Conservation (phyloP, 2,888 invertebrate genomes). For the Melanargia galathea region DNA sequence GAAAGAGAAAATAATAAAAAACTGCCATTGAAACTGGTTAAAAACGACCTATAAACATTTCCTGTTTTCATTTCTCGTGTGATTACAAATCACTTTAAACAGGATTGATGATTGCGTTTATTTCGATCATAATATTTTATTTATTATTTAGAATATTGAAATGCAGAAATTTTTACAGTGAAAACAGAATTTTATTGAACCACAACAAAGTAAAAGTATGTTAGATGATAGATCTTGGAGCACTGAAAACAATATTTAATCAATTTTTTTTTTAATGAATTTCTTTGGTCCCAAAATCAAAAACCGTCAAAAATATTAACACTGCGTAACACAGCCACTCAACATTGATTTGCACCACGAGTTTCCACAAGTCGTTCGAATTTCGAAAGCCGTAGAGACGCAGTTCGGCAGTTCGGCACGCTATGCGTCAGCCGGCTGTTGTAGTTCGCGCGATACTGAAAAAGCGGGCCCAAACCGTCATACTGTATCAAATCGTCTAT, state of each 20-base stretch:
- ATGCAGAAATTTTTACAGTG: slow-evolving; percentile 25
- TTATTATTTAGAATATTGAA: neutral
- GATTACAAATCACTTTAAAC: neutral
- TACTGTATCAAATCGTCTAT: slow-evolving; percentile 56
- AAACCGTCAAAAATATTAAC: slow-evolving; percentile 31
- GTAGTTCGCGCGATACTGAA: slow-evolving; percentile 71
- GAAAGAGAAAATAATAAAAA: slow-evolving; percentile 10
- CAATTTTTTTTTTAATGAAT: neutral
- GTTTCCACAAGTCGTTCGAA: slow-evolving; percentile 50
- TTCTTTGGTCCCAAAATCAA: neutral
- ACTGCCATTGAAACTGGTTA: slow-evolving; percentile 13
- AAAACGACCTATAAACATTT: slow-evolving; percentile 1
- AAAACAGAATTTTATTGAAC: slow-evolving; percentile 18
- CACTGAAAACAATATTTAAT: slow-evolving; percentile 38
- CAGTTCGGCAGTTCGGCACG: slow-evolving; percentile 49
- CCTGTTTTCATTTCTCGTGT: neutral
- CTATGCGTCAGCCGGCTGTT: slow-evolving; percentile 65
- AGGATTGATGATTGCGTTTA: neutral
- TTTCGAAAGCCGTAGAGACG: slow-evolving; percentile 50
- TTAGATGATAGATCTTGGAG: slow-evolving; percentile 6
- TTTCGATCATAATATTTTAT: neutral
- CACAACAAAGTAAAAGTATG: slow-evolving; percentile 27
- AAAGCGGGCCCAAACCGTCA: slow-evolving; percentile 53
- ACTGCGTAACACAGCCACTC: slow-evolving; percentile 56
- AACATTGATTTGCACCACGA: slow-evolving; percentile 56